phyloP scores from a whole-genome alignment of 2,888 invertebrate species.

The Molanna angustata region DNA sequence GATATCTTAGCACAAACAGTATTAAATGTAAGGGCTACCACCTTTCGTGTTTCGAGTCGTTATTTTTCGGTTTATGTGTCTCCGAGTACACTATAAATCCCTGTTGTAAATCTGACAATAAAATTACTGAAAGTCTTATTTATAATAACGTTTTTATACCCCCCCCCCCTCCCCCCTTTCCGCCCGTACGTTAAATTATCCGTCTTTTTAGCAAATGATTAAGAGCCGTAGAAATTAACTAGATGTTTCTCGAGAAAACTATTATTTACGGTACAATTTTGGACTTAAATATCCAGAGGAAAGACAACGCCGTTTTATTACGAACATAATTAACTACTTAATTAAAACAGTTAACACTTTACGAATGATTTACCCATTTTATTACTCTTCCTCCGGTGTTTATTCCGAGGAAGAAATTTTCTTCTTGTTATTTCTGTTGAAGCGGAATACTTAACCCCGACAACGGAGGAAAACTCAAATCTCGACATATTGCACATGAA shows the following conservation, averaged over 20 bases:
- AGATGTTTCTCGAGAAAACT: neutral
- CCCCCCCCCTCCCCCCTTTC: no score
- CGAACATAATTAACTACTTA: conserved; percentile 1
- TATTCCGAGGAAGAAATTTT: no score
- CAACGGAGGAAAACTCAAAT: no score
- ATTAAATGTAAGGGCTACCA: conserved; percentile 20
- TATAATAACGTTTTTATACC: conserved; percentile 5
- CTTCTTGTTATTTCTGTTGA: no score
- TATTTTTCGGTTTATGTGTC: conserved; percentile 19
- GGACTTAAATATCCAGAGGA: neutral
- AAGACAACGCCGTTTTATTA: conserved; percentile 3
- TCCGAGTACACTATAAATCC: conserved; percentile 15
- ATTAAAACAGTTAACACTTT: conserved; percentile 1
- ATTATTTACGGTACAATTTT: neutral
- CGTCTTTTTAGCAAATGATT: neutral
- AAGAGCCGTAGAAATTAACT: neutral
- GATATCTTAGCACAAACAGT: conserved; percentile 20
- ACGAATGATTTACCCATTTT: conserved; percentile 4
- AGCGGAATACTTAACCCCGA: no score
- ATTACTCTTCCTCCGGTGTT: neutral
- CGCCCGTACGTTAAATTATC: neutral
- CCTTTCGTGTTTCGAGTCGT: conserved; percentile 18
- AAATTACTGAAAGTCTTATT: conserved; percentile 18
- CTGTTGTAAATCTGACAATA: conserved; percentile 13
- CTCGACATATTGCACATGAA: no score